Conservation (phyloP, 2,113 vertebrate genomes). For the Tringa solitaria region DNA sequence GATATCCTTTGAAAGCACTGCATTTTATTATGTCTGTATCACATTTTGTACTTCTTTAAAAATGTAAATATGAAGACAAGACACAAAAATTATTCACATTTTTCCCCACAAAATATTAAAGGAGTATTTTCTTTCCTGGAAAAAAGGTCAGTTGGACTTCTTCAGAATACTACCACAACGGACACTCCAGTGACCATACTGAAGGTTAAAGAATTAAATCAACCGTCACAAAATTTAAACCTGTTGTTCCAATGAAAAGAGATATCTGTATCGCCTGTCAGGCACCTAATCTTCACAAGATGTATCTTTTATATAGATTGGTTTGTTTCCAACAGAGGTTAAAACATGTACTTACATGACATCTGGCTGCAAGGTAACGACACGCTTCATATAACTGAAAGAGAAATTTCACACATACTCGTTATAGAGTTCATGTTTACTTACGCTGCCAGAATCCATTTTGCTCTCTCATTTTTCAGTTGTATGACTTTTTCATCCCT, state of each 20-base stretch:
- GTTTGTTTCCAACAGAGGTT: neutral
- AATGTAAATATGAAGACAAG: neutral
- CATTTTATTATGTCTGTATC: neutral
- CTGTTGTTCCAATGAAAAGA: neutral
- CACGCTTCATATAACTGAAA: conserved; percentile 91
- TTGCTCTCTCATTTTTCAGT: neutral
- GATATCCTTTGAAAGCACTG: neutral
- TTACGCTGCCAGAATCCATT: neutral
- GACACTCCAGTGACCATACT: neutral
- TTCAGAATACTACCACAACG: neutral
- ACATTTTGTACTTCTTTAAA: neutral
- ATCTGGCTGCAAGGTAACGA: conserved; percentile 96
- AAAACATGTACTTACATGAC: conserved; percentile 87
- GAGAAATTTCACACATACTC: neutral
- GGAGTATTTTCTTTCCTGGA: neutral
- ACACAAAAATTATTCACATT: neutral
- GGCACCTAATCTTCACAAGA: neutral
- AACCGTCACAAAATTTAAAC: neutral
- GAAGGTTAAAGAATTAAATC: neutral
- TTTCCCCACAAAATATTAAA: neutral
- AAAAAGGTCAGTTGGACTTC: neutral
- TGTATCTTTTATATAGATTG: neutral
- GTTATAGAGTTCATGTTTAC: neutral
- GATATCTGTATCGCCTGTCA: neutral
- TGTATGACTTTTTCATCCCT: neutral